Base-by-base conservation (phyloP, 2,797 vertebrate genomes). In the Hirundo rustica region DNA sequence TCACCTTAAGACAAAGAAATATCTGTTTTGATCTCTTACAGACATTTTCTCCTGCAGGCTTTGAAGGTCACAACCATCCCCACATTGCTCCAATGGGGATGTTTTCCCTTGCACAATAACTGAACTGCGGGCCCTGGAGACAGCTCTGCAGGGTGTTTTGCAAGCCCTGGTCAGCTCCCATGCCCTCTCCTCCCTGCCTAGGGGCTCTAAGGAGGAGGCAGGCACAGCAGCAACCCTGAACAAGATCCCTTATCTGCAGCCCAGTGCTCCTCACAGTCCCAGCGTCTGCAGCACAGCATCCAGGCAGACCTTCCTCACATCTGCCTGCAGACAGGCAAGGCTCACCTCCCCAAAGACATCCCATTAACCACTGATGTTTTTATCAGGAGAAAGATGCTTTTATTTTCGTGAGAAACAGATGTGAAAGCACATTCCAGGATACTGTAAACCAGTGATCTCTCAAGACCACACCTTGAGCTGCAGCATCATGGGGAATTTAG, bases 391-490 rank as follows among this genome's bases (percentile, higher is more conserved):
- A 94, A 92, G 73, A 66, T 76, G 44, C 70, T 88, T 44, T 72
- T 75, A 75, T 93, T 55, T 72, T 6, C 2, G 10, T 36, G 29
- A 76, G 53, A 89, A 95, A 88, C 92, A 95, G 88, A 92, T 90
- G 90, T 62, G 85, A 92, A 95, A 92, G 68, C 11, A 8, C 45
- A 44, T 86, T 88, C 93, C 74, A 75, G 42, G 64, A 10, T 36
- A 18, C 36, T 47, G 44, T 38, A 76, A 93, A 66, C 12, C 64
- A 68, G 30, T 4, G 2, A n/a, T 79, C 61, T 86, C 73, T 73
- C 80, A 61, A 88, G 85, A 92, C 93, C 88, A 93, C 92, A 86
- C 71, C 94, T 95, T 73, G 85, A 94, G 80, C 77, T 76, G 53
- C 40, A 88, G 29, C 30, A 36, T 3, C 0, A 0, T 34, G 53